Percentiles rank a stretch among this genome's conserved stretches.
Conservation (phyloP, 92 coral and sea anemone genomes). For the Isaurus tuberculatus region DNA sequence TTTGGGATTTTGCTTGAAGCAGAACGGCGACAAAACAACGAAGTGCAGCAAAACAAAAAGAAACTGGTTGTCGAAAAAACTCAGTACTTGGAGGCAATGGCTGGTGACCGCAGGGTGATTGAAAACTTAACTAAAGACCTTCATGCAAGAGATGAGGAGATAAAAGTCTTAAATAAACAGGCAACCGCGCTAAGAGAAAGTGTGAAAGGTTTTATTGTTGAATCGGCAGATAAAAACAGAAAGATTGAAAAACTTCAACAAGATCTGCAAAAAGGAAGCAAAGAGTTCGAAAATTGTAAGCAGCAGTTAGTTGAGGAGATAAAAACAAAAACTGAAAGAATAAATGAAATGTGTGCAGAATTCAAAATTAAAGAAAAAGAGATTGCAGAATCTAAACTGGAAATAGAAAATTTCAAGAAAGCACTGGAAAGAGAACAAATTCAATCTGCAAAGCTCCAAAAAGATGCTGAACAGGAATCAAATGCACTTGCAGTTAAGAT, state of each 20-base stretch:
- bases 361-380: constrained; percentile 61
- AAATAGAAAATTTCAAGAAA: background rate
- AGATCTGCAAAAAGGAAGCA: constrained; percentile 48
- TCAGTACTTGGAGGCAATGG: constrained; percentile 75
- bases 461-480: constrained; percentile 58
- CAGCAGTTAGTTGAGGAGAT: constrained; percentile 57
- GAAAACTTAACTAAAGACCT: constrained; percentile 72
- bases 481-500: constrained; percentile 55
- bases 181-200: constrained; percentile 52
- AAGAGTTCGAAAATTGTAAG: constrained; percentile 9
- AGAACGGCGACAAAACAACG: constrained; percentile 70
- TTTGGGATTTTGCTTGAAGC: constrained; percentile 67
- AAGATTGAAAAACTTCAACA: constrained; percentile 45
- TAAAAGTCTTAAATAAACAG: constrained; percentile 50
- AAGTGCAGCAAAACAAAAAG: constrained; percentile 73
- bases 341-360: constrained; percentile 43
- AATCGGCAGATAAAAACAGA: constrained; percentile 4
- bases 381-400: constrained; percentile 38
- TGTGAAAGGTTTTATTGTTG: constrained; percentile 25
- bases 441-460: constrained; percentile 51
- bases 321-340: constrained; percentile 47
- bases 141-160: constrained; percentile 63
- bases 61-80: constrained; percentile 74
- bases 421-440: constrained; percentile 39
- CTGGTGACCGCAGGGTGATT: constrained; percentile 71